Conservation (phyloP, 2,888 invertebrate genomes). For the Myopa testacea region DNA sequence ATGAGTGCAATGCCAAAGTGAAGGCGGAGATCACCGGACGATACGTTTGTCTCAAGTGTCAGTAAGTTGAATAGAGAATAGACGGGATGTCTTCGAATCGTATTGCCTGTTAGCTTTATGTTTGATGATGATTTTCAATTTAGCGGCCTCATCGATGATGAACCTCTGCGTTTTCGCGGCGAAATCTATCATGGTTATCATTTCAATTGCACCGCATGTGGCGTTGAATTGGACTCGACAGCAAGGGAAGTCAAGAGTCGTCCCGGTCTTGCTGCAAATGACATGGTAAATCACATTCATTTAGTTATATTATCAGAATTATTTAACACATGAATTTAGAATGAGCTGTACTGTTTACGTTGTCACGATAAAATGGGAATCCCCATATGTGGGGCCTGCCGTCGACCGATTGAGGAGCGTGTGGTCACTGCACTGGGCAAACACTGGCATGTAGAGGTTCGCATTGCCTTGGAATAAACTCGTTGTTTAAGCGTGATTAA, state of each 20-base stretch:
- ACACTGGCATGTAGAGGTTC: slow-evolving; percentile 97
- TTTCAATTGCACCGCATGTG: slow-evolving; percentile 95
- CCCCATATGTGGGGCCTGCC: slow-evolving; percentile 99
- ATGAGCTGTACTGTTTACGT: slow-evolving; percentile 95
- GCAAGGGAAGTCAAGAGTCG: slow-evolving; percentile 95
- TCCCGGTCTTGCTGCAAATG: slow-evolving; percentile 89
- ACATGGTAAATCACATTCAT: slow-evolving; percentile 73
- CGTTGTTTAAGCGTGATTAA: background rate
- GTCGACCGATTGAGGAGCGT: slow-evolving; percentile 97
- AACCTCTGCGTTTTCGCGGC: slow-evolving; percentile 90
- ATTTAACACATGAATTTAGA: slow-evolving; percentile 69
- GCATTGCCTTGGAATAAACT: background rate
- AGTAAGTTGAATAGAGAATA: slow-evolving; percentile 75
- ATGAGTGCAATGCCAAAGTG: slow-evolving; percentile 95
- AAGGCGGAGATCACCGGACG: slow-evolving; percentile 95
- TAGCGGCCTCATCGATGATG: slow-evolving; percentile 91
- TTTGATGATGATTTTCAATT: slow-evolving; percentile 29
- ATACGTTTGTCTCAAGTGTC: slow-evolving; percentile 98
- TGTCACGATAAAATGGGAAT: slow-evolving; percentile 99
- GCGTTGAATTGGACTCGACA: slow-evolving; percentile 92
- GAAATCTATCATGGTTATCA: slow-evolving; percentile 99
- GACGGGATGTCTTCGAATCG: too few species aligned
- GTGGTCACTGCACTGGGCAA: slow-evolving; percentile 98
- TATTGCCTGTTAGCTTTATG: background rate
- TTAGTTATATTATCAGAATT: background rate